These are phyloP conservation scores for Hippopotamyrus pictus DNA, from an alignment of 2,797 vertebrate genomes.

Conservation along the genomic window DNA sequence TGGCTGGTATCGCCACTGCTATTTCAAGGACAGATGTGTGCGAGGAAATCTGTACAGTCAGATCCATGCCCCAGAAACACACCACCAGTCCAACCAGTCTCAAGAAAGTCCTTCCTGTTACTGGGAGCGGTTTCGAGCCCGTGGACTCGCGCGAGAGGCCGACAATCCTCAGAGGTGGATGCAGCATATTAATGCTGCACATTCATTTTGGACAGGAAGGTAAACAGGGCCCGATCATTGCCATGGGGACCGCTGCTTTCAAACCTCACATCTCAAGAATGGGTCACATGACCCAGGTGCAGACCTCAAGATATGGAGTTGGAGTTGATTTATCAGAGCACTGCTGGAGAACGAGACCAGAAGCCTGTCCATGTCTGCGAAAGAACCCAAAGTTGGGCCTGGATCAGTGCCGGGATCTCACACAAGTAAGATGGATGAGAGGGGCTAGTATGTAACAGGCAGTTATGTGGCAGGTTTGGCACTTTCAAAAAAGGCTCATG, in stretches of 20 bases:
- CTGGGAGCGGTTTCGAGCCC: neutral
- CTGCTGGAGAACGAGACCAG: neutral
- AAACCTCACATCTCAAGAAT: neutral
- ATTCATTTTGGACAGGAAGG: neutral
- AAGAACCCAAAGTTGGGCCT: neutral
- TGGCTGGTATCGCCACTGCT: constrained; percentile 44
- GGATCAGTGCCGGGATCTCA: neutral
- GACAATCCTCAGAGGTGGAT: neutral
- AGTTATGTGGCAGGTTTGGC: neutral
- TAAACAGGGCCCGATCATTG: neutral
- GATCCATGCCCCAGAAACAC: constrained; percentile 42
- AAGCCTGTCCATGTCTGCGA: neutral
- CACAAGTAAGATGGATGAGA: neutral
- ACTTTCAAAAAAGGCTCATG: neutral
- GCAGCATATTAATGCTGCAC: neutral
- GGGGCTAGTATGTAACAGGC: neutral
- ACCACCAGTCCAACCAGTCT: neutral
- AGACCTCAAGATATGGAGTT: neutral
- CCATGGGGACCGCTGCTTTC: neutral
- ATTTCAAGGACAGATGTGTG: constrained; percentile 52
- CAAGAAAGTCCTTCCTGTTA: neutral
- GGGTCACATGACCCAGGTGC: neutral
- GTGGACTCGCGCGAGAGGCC: neutral
- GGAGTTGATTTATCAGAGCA: neutral
- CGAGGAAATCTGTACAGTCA: constrained; percentile 69